Conservation (phyloP, 1,140 invertebrate species). For the Drosophila hydei region DNA sequence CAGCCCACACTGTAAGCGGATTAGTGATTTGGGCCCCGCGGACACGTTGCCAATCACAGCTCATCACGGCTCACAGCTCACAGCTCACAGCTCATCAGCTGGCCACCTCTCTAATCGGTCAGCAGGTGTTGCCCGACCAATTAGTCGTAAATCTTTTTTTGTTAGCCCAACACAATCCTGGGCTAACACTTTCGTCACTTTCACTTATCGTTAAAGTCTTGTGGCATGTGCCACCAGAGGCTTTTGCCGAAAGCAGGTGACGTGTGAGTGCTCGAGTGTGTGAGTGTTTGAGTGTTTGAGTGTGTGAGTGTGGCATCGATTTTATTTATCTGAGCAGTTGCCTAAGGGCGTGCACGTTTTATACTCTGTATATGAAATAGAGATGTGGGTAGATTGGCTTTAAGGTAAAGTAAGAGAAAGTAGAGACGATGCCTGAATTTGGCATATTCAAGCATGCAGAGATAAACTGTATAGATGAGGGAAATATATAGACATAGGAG, state of each 20-base stretch:
- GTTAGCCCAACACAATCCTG: conserved; percentile 9
- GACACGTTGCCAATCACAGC: conserved; percentile 3
- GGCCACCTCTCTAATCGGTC: neutral
- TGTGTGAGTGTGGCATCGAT: conserved; percentile 21
- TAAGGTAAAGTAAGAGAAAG: neutral
- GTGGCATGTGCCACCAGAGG: conserved; percentile 18
- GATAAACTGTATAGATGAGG: no score
- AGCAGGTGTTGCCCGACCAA: conserved; percentile 36
- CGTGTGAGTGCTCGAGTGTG: neutral
- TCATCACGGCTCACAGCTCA: conserved; percentile 6
- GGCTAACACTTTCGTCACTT: conserved; percentile 21
- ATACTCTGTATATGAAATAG: neutral
- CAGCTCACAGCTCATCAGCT: conserved; percentile 13
- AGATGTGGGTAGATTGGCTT: neutral
- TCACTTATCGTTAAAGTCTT: conserved; percentile 13
- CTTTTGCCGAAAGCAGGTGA: neutral
- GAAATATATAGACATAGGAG: no score
- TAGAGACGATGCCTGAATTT: neutral
- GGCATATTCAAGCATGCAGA: neutral
- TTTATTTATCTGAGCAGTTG: conserved; percentile 3
- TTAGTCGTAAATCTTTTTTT: conserved; percentile 37
- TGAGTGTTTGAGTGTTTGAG: neutral
- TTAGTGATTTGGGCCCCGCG: conserved; percentile 31
- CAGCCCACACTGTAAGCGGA: conserved; percentile 14
- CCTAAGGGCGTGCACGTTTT: conserved; percentile 1